phyloP scores from a whole-genome alignment of 2,888 invertebrate species.

The Iselma pallidipennis region DNA sequence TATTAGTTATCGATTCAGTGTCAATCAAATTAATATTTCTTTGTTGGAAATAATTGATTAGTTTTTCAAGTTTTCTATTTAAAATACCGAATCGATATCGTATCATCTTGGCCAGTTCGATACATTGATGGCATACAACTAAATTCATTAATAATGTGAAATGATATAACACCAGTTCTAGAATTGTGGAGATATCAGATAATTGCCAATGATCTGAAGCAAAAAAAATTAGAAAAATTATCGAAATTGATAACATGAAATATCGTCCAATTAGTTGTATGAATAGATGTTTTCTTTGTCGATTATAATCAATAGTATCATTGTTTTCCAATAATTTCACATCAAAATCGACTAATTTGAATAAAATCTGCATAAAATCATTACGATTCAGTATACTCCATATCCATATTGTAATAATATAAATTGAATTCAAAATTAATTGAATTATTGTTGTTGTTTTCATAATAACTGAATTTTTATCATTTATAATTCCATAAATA shows the following conservation, averaged over 20 bases:
- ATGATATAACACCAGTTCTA: too few relatives aligned
- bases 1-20: neutral
- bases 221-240: neutral
- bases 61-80: slow-evolving; percentile 8
- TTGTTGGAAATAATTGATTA: neutral
- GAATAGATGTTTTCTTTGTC: neutral
- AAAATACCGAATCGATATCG: slow-evolving; percentile 5
- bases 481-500: neutral
- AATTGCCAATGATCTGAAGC: neutral
- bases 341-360: slow-evolving; percentile 7
- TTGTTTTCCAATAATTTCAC: neutral
- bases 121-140: slow-evolving; percentile 8
- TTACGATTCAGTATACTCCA: slow-evolving; percentile 8
- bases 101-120: slow-evolving; percentile 5
- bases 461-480: neutral
- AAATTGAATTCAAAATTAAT: slow-evolving; percentile 1
- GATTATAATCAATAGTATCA: slow-evolving; percentile 1
- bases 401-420: slow-evolving; percentile 3
- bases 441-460: slow-evolving; percentile 2
- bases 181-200: too few relatives aligned
- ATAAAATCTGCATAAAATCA: slow-evolving; percentile 4
- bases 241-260: neutral
- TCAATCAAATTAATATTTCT: neutral
- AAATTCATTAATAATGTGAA: slow-evolving; percentile 4
- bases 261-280: neutral